Evolutionary conservation across 2,797 vertebrate genomes (phyloP), one percentile per base, ranked within the genome.

Genomic region (Holocentrus rufus): DNA sequence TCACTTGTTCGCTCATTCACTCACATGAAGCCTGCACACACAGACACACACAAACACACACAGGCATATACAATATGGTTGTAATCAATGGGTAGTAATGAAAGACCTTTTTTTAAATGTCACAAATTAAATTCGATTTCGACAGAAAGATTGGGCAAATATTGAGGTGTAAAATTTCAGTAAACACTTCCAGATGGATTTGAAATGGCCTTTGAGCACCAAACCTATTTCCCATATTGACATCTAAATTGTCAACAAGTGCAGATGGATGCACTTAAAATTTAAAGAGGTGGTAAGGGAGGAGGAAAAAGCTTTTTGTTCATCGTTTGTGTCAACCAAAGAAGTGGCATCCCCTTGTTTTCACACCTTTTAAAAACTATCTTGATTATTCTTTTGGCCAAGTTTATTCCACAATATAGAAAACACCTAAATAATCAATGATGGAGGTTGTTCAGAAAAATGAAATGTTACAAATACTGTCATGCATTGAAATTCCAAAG

Each of bases 81-180:
- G 46, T 79, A 72, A 85, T 84, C 77, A 77, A 65, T 64, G 62
- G 9, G 47, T 59, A 63, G 72, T 78, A 70, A 88, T 84, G 72
- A 77, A 83, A 81, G 82, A 85, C 73, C 77, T 86, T 90, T 90
- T 65, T 49, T 46, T 83, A 83, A 91, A 91, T 92, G 86, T 83
- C 85, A 90, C 56, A 81, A 82, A 83, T 85, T 87, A 74, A 57
- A 82, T 86, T 77, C 44, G 2, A 62, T 58, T 80, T 81, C 10
- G 1, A 58, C 52, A 79, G 46, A 53, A 81, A 77, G 55, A 68
- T 60, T 31, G 20, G 69, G 34, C 47, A 72, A 72, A 86, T 72
- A 68, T 54, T 59, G 20, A 79, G 36, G 60, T 65, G 65, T 3
- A 58, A 60, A 69, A 55, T 79, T 80, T 73, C 56, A 52, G 77